Evolutionary conservation across 2,113 vertebrate species (phyloP).

Genomic region (Pachycephala philippinensis): DNA sequence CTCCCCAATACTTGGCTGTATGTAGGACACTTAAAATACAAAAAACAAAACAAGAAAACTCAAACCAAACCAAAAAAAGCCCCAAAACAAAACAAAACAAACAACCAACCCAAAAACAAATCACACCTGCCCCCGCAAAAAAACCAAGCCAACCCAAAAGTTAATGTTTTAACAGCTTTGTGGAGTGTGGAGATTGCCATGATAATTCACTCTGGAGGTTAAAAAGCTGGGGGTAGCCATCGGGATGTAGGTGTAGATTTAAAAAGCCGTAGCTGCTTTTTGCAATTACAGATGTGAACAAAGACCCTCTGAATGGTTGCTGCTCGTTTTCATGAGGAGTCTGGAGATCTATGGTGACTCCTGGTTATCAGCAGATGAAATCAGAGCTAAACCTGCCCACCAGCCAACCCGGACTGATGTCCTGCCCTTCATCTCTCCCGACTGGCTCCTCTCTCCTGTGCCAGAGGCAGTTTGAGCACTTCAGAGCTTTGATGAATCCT

Average conservation of each 20-base stretch:
- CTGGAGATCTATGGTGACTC: neutral
- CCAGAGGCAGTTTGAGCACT: neutral
- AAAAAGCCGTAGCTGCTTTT: neutral
- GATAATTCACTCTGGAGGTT: neutral
- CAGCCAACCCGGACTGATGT: fast-evolving
- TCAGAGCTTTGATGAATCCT: neutral
- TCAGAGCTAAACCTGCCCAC: neutral
- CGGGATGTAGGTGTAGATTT: neutral
- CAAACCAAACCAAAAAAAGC: neutral
- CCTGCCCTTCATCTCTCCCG: neutral
- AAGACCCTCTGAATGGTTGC: neutral
- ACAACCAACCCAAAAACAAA: neutral
- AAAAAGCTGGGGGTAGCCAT: neutral
- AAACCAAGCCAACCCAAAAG: neutral
- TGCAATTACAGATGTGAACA: neutral
- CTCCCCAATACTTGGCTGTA: neutral
- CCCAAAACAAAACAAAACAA: neutral
- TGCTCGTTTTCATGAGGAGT: neutral
- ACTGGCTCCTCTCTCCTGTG: neutral
- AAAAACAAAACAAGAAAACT: neutral
- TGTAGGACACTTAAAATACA: neutral
- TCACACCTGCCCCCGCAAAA: no score
- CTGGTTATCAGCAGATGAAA: neutral
- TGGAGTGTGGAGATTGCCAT: neutral
- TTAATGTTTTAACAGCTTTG: neutral